Base-by-base conservation (phyloP, 1,140 invertebrate species). In the Sinella curviseta region DNA sequence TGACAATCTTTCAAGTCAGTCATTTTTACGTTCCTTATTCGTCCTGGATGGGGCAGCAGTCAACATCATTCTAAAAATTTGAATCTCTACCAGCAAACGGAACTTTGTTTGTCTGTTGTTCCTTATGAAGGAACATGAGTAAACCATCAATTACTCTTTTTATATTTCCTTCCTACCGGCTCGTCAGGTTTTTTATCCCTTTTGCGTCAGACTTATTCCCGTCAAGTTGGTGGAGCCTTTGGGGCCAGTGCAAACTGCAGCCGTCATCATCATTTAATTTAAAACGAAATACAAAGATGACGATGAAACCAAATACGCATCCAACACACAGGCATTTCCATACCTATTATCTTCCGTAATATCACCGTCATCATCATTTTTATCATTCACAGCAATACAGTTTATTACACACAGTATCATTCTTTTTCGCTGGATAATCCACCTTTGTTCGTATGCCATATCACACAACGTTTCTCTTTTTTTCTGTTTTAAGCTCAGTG, bases 1-100 rank as follows among this genome's bases (percentile, higher is more conserved):
- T 70, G 65, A 70, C 65, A 70, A 70, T 70, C 65, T 70, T 70
- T 70, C 30, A 70, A 33, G 26, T 70, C 65, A 60, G 31, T 33
- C 30, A 30, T 70, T 70, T 70, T 70, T 70, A 31, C 2, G 30
- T 17, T 70, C 65, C 65, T 12, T 26, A 60, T 60, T 3, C 39
- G 20, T 8, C 39, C 8, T 12, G 39, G 20, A 48, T 20, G 20
- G 8, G 20, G 39, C 39, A 48, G 39, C 39, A 48, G 39, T 48
- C 39, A 20, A 12, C 39, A 48, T 48, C 39, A 48, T 12, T 12
- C 20, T 48, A 48, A 12, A 48, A 12, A 20, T 48, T n/a, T n/a
- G n/a, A n/a, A n/a, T n/a, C n/a, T n/a, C n/a, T n/a, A n/a, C n/a
- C n/a, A n/a, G n/a, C n/a, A n/a, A n/a, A n/a, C n/a, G n/a, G n/a